A percentile compares a stretch with the other conserved stretches of the same genome.
Conservation (phyloP, 2,888 invertebrate species). For the Drosophila borealis region DNA sequence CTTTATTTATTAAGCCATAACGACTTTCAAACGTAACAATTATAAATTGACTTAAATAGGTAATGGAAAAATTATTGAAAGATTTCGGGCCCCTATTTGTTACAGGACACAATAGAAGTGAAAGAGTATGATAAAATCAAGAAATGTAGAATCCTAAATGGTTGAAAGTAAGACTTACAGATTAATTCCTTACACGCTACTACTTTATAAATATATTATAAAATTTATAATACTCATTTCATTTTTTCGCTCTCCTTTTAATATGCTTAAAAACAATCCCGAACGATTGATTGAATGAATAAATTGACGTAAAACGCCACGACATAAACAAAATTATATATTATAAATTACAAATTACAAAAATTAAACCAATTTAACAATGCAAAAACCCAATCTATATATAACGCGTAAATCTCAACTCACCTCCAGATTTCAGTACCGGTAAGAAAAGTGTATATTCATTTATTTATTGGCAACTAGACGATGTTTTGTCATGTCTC, state of each 20-base stretch:
- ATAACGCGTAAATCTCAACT: slow-evolving; percentile 55
- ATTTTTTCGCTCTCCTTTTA: slow-evolving; percentile 70
- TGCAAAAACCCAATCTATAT: slow-evolving; percentile 29
- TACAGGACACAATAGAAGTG: slow-evolving; percentile 11
- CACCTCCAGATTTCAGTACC: slow-evolving; percentile 82
- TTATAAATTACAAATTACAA: slow-evolving; percentile 30
- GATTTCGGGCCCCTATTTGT: neutral
- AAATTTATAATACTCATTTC: slow-evolving; percentile 70
- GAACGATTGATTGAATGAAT: slow-evolving; percentile 64
- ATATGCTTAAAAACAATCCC: slow-evolving; percentile 66
- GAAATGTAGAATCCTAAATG: slow-evolving; percentile 6
- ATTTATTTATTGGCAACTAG: slow-evolving; percentile 72
- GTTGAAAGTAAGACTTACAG: slow-evolving; percentile 11
- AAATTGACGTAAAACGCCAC: slow-evolving; percentile 41
- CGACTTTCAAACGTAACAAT: too few relatives aligned
- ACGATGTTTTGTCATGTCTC: slow-evolving; percentile 54
- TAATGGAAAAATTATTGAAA: too few relatives aligned
- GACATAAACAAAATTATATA: slow-evolving; percentile 32
- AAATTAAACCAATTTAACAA: slow-evolving; percentile 23
- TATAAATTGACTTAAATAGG: too few relatives aligned
- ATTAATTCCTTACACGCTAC: slow-evolving; percentile 31
- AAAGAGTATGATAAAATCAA: slow-evolving; percentile 34
- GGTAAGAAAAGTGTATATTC: slow-evolving; percentile 78
- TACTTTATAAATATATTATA: slow-evolving; percentile 53
- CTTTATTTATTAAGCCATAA: too few relatives aligned